Conservation (phyloP, 2,888 invertebrate genomes). For the Cerastoderma edule region DNA sequence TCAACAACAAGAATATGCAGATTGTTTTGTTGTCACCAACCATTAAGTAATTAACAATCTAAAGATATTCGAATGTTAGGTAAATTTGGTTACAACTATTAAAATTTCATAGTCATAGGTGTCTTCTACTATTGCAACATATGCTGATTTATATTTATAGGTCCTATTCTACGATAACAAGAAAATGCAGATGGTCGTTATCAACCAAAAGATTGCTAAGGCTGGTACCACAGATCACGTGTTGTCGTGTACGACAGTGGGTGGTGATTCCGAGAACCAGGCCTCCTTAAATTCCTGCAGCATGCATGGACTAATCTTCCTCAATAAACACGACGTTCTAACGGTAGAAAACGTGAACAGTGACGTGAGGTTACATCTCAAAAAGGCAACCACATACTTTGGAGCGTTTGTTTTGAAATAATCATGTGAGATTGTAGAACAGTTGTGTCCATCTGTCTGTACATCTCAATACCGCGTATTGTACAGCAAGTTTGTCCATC, state of each 20-base stretch:
- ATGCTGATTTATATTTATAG: constrained; percentile 27
- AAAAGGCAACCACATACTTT: constrained; percentile 30
- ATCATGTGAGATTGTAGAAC: no score
- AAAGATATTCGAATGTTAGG: no score
- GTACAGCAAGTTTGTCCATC: no score
- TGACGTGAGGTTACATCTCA: constrained; percentile 25
- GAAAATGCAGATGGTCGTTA: constrained; percentile 19
- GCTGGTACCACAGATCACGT: background rate
- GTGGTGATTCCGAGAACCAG: background rate
- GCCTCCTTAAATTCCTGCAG: constrained; percentile 27
- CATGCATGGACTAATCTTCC: constrained; percentile 24
- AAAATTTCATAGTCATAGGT: no score
- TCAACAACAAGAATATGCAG: no score
- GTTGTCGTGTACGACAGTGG: constrained; percentile 3
- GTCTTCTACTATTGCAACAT: no score
- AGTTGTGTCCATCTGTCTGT: no score
- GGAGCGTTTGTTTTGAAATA: constrained; percentile 37
- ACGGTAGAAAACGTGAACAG: constrained; percentile 10
- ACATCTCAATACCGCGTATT: no score
- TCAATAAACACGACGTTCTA: constrained; percentile 27
- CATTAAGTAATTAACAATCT: no score
- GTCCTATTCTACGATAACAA: constrained; percentile 28
- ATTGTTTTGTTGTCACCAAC: no score
- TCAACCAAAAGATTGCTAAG: constrained; percentile 3
- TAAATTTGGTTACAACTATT: no score